Conservation (phyloP, 2,113 vertebrate genomes). For the Callipepla squamata region DNA sequence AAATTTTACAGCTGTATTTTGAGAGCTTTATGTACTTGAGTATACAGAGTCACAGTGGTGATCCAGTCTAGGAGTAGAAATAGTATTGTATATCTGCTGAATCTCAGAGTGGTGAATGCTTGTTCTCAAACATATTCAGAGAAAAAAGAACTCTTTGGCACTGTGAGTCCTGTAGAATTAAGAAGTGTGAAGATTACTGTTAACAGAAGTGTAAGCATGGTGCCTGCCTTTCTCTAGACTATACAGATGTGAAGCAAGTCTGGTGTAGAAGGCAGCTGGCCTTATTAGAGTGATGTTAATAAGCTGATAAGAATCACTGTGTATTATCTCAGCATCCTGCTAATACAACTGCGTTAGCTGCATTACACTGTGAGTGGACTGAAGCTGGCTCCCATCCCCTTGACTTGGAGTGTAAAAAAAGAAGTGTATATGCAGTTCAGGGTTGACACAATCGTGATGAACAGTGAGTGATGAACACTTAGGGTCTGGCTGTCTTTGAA, state of each 20-base stretch:
- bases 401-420: neutral
- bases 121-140: neutral
- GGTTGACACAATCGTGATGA: neutral
- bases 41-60: neutral
- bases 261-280: neutral
- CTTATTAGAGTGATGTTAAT: neutral
- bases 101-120: neutral
- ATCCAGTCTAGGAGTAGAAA: neutral
- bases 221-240: neutral
- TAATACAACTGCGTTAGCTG: neutral
- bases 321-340: neutral
- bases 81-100: neutral
- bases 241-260: neutral
- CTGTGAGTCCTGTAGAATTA: fast-evolving
- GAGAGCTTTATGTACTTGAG: neutral
- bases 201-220: neutral
- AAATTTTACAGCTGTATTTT: neutral
- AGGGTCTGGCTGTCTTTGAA: neutral
- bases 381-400: neutral
- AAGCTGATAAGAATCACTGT: neutral
- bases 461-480: neutral
- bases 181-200: neutral
- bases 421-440: neutral
- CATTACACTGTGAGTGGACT: neutral
- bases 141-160: neutral